Base-by-base conservation (phyloP, 2,113 vertebrate species). In the Lagopus leucura region DNA sequence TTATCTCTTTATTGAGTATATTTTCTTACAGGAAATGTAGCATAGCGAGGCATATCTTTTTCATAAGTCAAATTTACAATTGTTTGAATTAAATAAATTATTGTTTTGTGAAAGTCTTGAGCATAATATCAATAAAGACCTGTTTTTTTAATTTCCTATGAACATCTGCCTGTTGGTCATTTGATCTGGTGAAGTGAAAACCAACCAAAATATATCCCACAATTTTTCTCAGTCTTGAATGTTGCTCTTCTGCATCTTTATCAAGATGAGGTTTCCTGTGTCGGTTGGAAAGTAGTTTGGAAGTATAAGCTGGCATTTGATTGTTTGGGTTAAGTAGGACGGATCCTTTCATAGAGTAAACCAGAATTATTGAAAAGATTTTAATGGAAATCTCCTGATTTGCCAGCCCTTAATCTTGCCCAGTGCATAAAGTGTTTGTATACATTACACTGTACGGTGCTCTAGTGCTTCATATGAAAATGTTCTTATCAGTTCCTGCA, bases 81-180 rank as follows among this genome's bases (percentile, higher is more conserved):
- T 89, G 21, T 72, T 91, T 93, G 63, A 90, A 84, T 92, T 73
- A 61, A 87, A 54, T 69, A 77, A 92, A 36, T 91, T 5, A n/a
- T 66, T 90, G 24, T 86, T 91, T 94, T 86, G 70, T 90, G 71
- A 80, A 58, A 0, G 0, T 89, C 74, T 17, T 77, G 24, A 79
- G 54, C 47, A 89, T 75, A 32, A 73, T 65, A 91, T 82, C 63
- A 96, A 90, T 96, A 97, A 96, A 96, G 47, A 74, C 28, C 61
- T 64, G 90, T 91, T 45, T 60, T 11, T n/a, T 25, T 7, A 89
- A 80, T 36, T 67, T 71, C 17, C 28, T 74, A 18, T 57, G 30
- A 57, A 38, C 84, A 65, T 65, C 36, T 93, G 27, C 34, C 15
- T 87, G 21, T 88, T 88, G 80, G 27, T 83, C 43, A 65, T 27